A percentile compares a stretch with the other conserved stretches of the same genome.
Evolutionary conservation across 2,113 vertebrate genomes (phyloP).

Genomic region (Platysteira castanea): DNA sequence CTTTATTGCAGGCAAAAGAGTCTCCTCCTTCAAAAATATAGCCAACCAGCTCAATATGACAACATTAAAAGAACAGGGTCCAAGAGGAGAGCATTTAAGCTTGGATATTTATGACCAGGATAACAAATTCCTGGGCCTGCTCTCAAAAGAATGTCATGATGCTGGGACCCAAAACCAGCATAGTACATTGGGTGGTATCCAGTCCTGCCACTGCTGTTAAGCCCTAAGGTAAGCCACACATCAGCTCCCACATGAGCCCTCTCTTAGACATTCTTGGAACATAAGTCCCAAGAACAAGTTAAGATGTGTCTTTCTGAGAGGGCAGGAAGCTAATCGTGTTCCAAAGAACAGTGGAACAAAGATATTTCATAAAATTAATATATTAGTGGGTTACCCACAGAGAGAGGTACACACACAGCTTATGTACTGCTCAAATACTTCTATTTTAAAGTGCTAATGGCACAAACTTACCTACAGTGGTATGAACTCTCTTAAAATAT

Average conservation of each 20-base stretch:
- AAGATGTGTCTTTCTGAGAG: fast-evolving
- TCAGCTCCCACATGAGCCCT: background rate
- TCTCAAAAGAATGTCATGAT: background rate
- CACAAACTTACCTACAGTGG: background rate
- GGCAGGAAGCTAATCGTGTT: background rate
- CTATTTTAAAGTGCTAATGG: background rate
- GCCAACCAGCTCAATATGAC: background rate
- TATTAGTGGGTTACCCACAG: background rate
- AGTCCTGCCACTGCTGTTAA: background rate
- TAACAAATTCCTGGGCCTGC: background rate
- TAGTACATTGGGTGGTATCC: background rate
- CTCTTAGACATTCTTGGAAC: background rate
- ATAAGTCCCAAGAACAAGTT: background rate
- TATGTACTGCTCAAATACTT: background rate
- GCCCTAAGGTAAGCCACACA: background rate
- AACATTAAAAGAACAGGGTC: background rate
- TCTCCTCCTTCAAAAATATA: background rate
- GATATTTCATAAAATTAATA: background rate
- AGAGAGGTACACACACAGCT: background rate
- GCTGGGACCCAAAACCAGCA: background rate
- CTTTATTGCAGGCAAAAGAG: background rate
- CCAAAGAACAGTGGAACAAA: background rate
- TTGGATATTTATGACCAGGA: background rate
- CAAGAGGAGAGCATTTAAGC: background rate
- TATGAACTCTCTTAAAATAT: background rate